Evolutionary conservation across 2,888 invertebrate species (phyloP), one percentile per base, ranked within the genome.

Genomic region (Lycophotia porphyrea): DNA sequence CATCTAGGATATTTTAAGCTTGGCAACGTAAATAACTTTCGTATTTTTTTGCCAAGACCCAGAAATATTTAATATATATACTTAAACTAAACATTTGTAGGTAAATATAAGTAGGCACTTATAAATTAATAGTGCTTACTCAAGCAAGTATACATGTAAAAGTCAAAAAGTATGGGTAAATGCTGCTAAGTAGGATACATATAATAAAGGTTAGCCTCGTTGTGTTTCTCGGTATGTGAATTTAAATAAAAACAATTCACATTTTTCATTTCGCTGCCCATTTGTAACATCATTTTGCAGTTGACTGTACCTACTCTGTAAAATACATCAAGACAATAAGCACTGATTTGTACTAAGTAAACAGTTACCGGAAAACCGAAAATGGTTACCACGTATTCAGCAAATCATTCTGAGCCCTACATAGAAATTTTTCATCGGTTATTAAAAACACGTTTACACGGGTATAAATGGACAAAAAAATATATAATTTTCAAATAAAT

Each of bases 41-140:
- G 11, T 5, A 34, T 5, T 24, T 58, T n/a, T 71, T 39, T 39
- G 34, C 58, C 27, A 39, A 47, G 21, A 39, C 31, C 8, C 15
- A 39, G 18, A 34, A 72, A 47, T 39, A 49, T 60, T 47, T 39
- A 49, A 49, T 47, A 49, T 31, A 58, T 18, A n/a, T 39, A 69
- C n/a, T n/a, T 55, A 31, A 42, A 42, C 15, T 18, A 76, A 75
- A 75, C 42, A 2, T 4, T 1, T n/a, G 13, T 74, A 31, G 9
- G 18, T 18, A 9, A 15, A 11, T 65, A 27, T 55, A 15, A 11
- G 1, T 34, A 68, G 18, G 34, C 2, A 36, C 21, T 79, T n/a
- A 52, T 11, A 49, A 49, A 49, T 78, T n/a, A 47, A n/a, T n/a
- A 36, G 42, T 27, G 42, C 0, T 18, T 78, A 18, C n/a, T 39